Conservation (phyloP, 1,140 invertebrate genomes). For the Papilio glaucus region DNA sequence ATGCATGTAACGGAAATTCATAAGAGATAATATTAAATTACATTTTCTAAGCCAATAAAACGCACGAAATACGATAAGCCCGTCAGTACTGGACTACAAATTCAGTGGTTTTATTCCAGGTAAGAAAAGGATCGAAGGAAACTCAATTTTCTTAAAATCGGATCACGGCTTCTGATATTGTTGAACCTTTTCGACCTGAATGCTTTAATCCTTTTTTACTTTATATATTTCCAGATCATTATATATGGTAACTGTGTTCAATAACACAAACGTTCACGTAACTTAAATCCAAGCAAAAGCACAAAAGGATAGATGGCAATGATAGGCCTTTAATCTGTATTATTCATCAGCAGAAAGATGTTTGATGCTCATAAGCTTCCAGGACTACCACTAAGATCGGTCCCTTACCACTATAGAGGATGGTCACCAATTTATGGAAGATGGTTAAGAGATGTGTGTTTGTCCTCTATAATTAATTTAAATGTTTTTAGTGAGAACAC, state of each 20-base stretch:
- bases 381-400: too few relatives aligned
- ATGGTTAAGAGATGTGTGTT: too few relatives aligned
- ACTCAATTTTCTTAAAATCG: constrained; percentile 35
- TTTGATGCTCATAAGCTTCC: too few relatives aligned
- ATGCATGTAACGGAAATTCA: background rate
- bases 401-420: too few relatives aligned
- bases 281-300: background rate
- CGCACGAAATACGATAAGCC: constrained; percentile 26
- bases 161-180: constrained; percentile 10
- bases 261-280: background rate
- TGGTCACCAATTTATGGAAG: too few relatives aligned
- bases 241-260: constrained; percentile 9
- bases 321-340: too few relatives aligned
- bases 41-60: constrained; percentile 29
- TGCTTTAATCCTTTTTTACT: constrained; percentile 11
- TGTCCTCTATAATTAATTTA: too few relatives aligned
- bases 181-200: constrained; percentile 11
- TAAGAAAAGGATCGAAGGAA: constrained; percentile 30
- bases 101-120: constrained; percentile 20
- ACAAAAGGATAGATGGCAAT: background rate
- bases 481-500: too few relatives aligned
- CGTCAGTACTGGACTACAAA: background rate
- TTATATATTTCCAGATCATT: background rate
- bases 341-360: too few relatives aligned
- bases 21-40: background rate